Percentiles rank a stretch among this genome's conserved stretches.
Evolutionary conservation across 1,140 invertebrate species (phyloP).

Genomic region (Drosophila setifemur): DNA sequence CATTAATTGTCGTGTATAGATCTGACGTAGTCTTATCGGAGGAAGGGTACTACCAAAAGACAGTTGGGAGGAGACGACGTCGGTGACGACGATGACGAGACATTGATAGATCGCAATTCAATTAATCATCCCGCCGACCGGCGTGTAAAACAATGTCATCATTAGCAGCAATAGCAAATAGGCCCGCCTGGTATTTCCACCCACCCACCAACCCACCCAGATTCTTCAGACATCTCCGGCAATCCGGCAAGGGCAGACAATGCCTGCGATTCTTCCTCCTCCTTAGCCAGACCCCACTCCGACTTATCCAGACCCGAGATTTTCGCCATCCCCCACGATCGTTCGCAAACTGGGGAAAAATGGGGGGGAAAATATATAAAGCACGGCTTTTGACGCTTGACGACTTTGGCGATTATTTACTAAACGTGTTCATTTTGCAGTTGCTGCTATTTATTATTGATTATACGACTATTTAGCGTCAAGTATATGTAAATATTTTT

Average conservation of each 20-base stretch:
- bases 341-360: constrained; percentile 5
- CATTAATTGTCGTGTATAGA: constrained; percentile 61
- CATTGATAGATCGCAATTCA: constrained; percentile 71
- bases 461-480: constrained; percentile 75
- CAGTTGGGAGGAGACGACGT: background rate
- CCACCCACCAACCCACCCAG: constrained; percentile 1
- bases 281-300: background rate
- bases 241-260: constrained; percentile 6
- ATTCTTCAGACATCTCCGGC: background rate
- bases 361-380: background rate
- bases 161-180: constrained; percentile 43
- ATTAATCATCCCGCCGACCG: constrained; percentile 59
- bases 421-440: constrained; percentile 76
- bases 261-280: constrained; percentile 30
- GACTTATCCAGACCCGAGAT: no score
- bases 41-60: constrained; percentile 13
- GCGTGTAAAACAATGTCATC: constrained; percentile 62
- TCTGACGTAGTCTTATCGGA: constrained; percentile 44
- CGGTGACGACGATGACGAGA: constrained; percentile 16
- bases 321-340: background rate
- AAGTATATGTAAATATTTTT: constrained; percentile 76
- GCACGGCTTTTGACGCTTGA: constrained; percentile 33
- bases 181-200: constrained; percentile 32
- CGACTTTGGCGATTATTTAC: constrained; percentile 70
- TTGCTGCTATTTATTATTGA: constrained; percentile 79